These are phyloP conservation scores for Drosophila stalkeri DNA, from an alignment of 2,888 invertebrate genomes.

Conservation along the genomic window DNA sequence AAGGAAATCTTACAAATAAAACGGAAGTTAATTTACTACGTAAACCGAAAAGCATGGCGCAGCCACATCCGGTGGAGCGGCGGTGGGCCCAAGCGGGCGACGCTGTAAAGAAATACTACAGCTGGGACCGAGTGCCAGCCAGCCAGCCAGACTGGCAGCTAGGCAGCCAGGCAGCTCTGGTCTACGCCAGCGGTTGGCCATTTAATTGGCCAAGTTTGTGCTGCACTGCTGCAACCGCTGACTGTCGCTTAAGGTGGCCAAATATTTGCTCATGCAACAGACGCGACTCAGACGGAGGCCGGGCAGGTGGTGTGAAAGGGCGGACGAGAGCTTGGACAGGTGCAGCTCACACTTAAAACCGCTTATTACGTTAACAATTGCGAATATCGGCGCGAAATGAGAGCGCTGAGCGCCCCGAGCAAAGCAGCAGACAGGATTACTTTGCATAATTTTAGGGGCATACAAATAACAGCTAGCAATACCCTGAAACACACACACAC, in stretches of 20 bases:
- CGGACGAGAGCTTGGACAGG: conserved; percentile 38
- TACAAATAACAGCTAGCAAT: conserved; percentile 74
- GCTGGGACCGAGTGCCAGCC: conserved; percentile 36
- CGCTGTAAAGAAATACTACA: conserved; percentile 62
- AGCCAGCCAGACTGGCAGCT: neutral
- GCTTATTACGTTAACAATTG: conserved; percentile 81
- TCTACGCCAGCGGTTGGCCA: conserved; percentile 58
- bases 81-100: conserved; percentile 2
- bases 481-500: conserved; percentile 26
- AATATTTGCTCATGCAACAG: conserved; percentile 77
- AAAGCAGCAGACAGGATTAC: conserved; percentile 68
- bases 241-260: conserved; percentile 75
- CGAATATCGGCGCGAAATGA: conserved; percentile 75
- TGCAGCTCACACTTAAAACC: conserved; percentile 74
- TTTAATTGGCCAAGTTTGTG: conserved; percentile 77
- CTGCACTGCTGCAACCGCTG: conserved; percentile 55
- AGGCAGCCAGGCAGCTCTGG: conserved; percentile 7
- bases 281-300: conserved; percentile 33
- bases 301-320: neutral
- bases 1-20: conserved; percentile 82
- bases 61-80: conserved; percentile 73
- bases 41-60: conserved; percentile 82
- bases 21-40: conserved; percentile 84
- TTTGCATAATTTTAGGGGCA: conserved; percentile 79
- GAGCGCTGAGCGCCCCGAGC: conserved; percentile 47